Evolutionary conservation across 2,113 vertebrate species (phyloP).

Genomic region (Colinus virginianus): DNA sequence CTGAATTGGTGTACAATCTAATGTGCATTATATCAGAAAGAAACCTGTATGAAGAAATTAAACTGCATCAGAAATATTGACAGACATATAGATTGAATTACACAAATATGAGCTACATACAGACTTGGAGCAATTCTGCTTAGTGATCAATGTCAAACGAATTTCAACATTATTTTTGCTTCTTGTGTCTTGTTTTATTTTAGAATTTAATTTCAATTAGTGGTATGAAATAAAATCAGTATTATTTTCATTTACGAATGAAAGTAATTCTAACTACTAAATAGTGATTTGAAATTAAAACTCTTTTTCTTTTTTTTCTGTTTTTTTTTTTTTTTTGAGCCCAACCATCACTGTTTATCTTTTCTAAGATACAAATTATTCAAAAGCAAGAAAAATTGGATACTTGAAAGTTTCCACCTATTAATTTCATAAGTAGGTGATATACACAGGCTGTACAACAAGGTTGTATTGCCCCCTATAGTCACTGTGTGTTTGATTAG

Average conservation of each 20-base stretch:
- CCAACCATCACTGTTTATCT: slow-evolving; percentile 22
- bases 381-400: slow-evolving; percentile 35
- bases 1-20: slow-evolving; percentile 19
- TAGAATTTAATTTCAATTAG: slow-evolving; percentile 54
- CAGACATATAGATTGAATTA: slow-evolving; percentile 67
- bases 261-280: not conserved
- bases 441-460: slow-evolving; percentile 38
- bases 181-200: not conserved
- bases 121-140: slow-evolving; percentile 18
- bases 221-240: slow-evolving; percentile 36
- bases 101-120: slow-evolving; percentile 43
- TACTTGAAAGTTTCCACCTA: not conserved
- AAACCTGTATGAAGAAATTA: slow-evolving; percentile 61
- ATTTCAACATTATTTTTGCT: slow-evolving; percentile 57
- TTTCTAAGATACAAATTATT: not conserved
- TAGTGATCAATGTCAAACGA: slow-evolving; percentile 66
- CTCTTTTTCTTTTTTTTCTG: no score
- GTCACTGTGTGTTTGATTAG: slow-evolving; percentile 66
- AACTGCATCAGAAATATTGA: slow-evolving; percentile 74
- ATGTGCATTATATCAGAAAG: slow-evolving; percentile 49
- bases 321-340: not conserved
- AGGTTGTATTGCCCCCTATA: slow-evolving; percentile 83
- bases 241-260: slow-evolving; percentile 31
- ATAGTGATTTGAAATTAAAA: slow-evolving; percentile 18
- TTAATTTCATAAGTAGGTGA: not conserved